Base-by-base conservation (phyloP, 2,888 invertebrate genomes). In the Erebia ligea region DNA sequence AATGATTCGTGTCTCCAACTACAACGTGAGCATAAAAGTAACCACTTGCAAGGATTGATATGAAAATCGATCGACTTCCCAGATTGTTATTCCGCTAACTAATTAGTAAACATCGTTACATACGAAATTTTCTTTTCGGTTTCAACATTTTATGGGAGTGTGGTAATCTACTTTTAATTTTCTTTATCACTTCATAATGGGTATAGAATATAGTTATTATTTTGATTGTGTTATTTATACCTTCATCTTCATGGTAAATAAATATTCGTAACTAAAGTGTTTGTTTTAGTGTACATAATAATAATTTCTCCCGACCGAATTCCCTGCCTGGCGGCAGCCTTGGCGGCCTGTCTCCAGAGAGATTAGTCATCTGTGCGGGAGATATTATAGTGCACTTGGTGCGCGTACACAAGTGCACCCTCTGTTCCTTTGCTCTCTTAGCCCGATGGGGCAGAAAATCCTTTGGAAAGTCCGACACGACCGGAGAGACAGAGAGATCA, bases 221-320 rank as follows among this genome's bases (percentile, higher is more conserved):
- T 42, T 50, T 59, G 42, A 48, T 77, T 69, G 42, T 76, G 68
- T 67, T 74, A 67, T 61, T 68, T 72, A 66, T 76, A 74, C 67
- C 75, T 73, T 75, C 69, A 71, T 71, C 59, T 64, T 74, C 75
- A 74, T 72, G 73, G 70, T 76, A 75, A 76, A 73, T 76, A 54
- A 73, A 74, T 74, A 64, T 69, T 69, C 72, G 68, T 73, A 56
- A 68, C 57, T n/a, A n/a, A 45, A 19, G 17, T 17, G 52, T 61
- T 61, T 21, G 17, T 57, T 66, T 56, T 57, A 42, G 45, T 45
- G 13, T 19, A n/a, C n/a, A 19, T 19, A 15, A 0, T 17, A n/a
- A n/a, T n/a, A n/a, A n/a, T n/a, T n/a, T n/a, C n/a, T n/a, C n/a
- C n/a, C n/a, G n/a, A n/a, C n/a, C n/a, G n/a, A n/a, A n/a, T n/a